Percentiles rank a stretch among this genome's conserved stretches.
phyloP scores from a whole-genome alignment of 1,140 invertebrate species.

The Myzus persicae region DNA sequence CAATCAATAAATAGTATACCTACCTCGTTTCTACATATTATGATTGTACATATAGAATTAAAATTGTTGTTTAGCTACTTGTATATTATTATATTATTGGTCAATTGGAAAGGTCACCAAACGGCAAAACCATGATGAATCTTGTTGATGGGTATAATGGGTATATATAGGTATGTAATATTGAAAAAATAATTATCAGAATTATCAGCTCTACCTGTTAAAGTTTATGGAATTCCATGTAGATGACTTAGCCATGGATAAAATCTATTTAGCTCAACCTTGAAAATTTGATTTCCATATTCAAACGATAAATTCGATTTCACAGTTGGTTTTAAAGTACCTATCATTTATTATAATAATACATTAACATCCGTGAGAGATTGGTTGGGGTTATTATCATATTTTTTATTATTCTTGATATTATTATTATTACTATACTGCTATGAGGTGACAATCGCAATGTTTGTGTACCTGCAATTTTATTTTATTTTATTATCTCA shows the following conservation, averaged over 20 bases:
- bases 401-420: neutral
- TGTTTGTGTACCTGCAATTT: neutral
- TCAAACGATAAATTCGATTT: slow-evolving; percentile 48
- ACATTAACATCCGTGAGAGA: neutral
- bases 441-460: neutral
- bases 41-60: neutral
- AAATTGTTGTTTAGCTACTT: neutral
- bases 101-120: neutral
- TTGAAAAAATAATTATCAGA: neutral
- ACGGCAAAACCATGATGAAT: neutral
- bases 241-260: neutral
- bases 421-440: neutral
- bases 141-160: neutral
- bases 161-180: neutral
- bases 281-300: slow-evolving; percentile 39
- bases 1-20: neutral
- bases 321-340: slow-evolving; percentile 39
- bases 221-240: neutral
- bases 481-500: neutral
- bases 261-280: slow-evolving; percentile 39
- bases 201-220: neutral
- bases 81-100: neutral
- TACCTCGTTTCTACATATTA: neutral
- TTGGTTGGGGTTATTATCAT: neutral
- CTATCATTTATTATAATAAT: slow-evolving; percentile 26